Percentiles rank a stretch among this genome's conserved stretches.
Conservation (phyloP, 2,888 invertebrate genomes). For the Chrysotoxum bicinctum region DNA sequence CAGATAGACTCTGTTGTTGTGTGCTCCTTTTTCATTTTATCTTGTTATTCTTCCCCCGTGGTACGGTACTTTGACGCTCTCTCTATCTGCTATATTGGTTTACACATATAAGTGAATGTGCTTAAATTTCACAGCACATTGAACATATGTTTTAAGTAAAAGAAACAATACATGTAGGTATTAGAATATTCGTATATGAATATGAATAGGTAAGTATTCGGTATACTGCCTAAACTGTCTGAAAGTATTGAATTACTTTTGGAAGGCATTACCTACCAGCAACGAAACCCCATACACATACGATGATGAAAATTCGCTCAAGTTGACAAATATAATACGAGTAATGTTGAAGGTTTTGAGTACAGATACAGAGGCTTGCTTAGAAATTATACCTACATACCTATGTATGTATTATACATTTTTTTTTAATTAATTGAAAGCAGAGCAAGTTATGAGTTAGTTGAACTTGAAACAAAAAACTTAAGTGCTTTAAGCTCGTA, state of each 20-base stretch:
- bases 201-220: background rate
- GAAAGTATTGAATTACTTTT: constrained; percentile 62
- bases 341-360: background rate
- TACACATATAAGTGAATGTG: constrained; percentile 12
- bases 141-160: constrained; percentile 60
- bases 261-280: constrained; percentile 9
- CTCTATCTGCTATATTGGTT: constrained; percentile 7
- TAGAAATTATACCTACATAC: background rate
- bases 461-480: constrained; percentile 5
- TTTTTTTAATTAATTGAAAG: background rate
- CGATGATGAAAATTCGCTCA: background rate
- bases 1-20: constrained; percentile 56
- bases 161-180: background rate
- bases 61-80: constrained; percentile 63
- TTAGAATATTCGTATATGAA: background rate
- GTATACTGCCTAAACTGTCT: constrained; percentile 48
- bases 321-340: background rate
- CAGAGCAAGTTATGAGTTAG: background rate
- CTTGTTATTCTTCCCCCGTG: constrained; percentile 37
- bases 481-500: background rate
- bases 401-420: background rate
- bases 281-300: background rate
- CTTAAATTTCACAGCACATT: constrained; percentile 62
- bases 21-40: constrained; percentile 28
- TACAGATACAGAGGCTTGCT: background rate